Evolutionary conservation across 2,113 vertebrate species (phyloP), one percentile per base, ranked within the genome.

Genomic region (Martes martes): DNA sequence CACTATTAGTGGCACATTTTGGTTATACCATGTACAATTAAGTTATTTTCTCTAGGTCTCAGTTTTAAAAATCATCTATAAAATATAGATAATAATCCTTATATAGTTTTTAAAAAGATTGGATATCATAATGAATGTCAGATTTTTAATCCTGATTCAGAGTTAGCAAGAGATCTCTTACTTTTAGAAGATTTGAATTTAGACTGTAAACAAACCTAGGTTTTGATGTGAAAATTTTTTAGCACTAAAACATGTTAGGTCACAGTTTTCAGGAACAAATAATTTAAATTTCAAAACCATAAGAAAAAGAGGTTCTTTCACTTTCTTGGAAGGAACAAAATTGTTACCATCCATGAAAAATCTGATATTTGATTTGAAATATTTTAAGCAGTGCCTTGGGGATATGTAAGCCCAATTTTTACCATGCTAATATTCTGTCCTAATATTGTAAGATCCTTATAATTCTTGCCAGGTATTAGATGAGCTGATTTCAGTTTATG

Each of bases 401-500:
- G 45, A 11, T 8, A 7, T n/a, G 24, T 83, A 63, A 80, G 7
- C 74, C 76, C 96, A 36, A 50, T 19, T 82, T 82, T 89, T 92
- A 95, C 11, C 42, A 19, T 31, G 28, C 21, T 57, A 33, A 0
- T 0, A 16, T 88, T 95, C 0, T 0, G 42, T 59, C 8, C 2
- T 6, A 82, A 73, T 85, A 63, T 59, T 96, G 42, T 90, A 83
- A 96, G 8, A 55, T 63, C 42, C 24, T 91, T 95, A 33, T 26
- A 97, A 80, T 65, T n/a, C 28, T 90, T 93, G 10, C 50, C 73
- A 92, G 82, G 42, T 90, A 91, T 90, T 91, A 16, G 81, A 71
- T 76, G 19, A 92, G 47, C 42, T 97, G 39, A 89, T 81, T 76
- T 89, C 97, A 98, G 95, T 91, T 26, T 96, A 7, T n/a, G 42